Evolutionary conservation across 2,113 vertebrate species (phyloP).

Genomic region (Callocephalon fimbriatum): DNA sequence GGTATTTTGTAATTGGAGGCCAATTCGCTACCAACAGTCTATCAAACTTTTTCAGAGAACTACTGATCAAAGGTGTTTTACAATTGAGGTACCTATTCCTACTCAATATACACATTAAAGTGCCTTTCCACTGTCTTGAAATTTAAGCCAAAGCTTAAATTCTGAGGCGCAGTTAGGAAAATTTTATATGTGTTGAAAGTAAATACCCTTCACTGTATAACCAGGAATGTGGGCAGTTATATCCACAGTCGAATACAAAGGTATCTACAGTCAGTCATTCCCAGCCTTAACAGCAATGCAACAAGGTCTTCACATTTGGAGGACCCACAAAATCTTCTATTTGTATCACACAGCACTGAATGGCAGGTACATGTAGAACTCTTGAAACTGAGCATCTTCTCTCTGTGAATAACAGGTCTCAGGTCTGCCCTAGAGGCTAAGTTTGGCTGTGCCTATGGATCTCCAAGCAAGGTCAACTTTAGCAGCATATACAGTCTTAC

Average conservation of each 20-base stretch:
- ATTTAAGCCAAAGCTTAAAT: background rate
- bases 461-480: background rate
- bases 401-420: background rate
- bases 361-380: background rate
- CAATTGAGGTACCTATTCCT: background rate
- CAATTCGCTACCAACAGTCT: background rate
- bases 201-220: background rate
- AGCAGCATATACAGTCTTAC: background rate
- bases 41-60: background rate
- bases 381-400: background rate
- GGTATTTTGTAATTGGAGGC: background rate
- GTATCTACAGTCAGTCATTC: background rate
- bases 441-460: background rate
- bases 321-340: background rate
- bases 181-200: background rate
- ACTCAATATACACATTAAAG: background rate
- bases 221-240: background rate
- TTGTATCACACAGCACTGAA: background rate
- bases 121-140: background rate
- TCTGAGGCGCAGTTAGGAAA: background rate
- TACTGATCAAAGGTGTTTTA: background rate
- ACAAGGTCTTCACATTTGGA: background rate
- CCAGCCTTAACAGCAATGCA: background rate
- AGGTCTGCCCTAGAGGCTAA: background rate
- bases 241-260: background rate